A percentile compares a stretch with the other conserved stretches of the same genome.
phyloP scores from a whole-genome alignment of 2,797 vertebrate genomes.

The Gila robusta region DNA sequence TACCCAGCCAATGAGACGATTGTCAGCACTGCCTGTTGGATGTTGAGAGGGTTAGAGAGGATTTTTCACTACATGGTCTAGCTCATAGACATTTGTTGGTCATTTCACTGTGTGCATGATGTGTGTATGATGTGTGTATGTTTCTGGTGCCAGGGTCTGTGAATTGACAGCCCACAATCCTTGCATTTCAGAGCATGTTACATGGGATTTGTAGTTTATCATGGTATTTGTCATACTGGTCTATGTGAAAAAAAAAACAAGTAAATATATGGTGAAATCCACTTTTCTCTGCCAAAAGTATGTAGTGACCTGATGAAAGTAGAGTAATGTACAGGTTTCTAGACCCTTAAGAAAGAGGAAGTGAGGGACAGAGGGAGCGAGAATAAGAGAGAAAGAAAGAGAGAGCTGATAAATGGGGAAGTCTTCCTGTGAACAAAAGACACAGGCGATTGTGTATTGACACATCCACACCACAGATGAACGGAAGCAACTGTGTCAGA shows the following conservation, averaged over 20 bases:
- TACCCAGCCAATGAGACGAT: neutral
- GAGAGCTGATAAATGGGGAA: constrained; percentile 58
- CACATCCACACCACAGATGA: constrained; percentile 56
- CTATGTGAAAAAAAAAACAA: neutral
- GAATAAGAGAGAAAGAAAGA: constrained; percentile 32
- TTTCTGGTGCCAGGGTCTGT: neutral
- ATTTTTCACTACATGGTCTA: neutral
- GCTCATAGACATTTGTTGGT: neutral
- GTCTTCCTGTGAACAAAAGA: constrained; percentile 63
- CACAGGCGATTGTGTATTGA: constrained; percentile 55
- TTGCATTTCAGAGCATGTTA: neutral
- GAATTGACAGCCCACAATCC: neutral
- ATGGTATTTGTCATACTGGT: neutral
- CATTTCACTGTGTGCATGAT: constrained; percentile 11
- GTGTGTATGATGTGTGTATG: neutral
- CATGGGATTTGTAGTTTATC: constrained; percentile 14
- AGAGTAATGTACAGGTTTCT: neutral
- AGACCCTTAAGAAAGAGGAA: constrained; percentile 40
- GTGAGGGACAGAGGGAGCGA: constrained; percentile 11
- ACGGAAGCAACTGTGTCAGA: constrained; percentile 61
- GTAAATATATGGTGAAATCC: neutral
- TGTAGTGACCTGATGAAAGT: neutral
- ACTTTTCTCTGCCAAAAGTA: neutral
- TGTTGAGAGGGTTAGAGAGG: neutral
- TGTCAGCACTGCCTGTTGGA: neutral